A percentile compares a stretch with the other conserved stretches of the same genome.
phyloP scores from a whole-genome alignment of 2,797 vertebrate genomes.

The Cheirogaleus major region DNA sequence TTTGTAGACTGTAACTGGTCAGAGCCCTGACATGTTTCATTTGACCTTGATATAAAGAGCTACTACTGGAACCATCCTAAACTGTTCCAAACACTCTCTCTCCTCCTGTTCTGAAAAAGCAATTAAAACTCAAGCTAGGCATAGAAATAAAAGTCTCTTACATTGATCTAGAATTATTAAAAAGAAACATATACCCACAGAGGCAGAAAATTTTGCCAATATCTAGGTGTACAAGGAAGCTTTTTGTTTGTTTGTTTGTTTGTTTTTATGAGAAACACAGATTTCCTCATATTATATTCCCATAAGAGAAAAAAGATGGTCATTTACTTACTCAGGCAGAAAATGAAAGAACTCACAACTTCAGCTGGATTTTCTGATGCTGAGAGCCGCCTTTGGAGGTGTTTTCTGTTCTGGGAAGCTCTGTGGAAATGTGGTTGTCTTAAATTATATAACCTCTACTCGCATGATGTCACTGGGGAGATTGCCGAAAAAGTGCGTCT shows the following conservation, averaged over 20 bases:
- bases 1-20: too few species aligned
- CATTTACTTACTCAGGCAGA: slow-evolving; percentile 52
- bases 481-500: not conserved
- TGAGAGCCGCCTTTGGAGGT: not conserved
- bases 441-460: not conserved
- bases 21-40: accelerated
- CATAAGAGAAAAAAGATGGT: not conserved
- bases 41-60: not conserved
- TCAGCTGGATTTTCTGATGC: not conserved
- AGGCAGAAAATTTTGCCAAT: not conserved
- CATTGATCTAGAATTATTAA: not conserved
- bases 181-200: not conserved
- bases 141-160: not conserved
- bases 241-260: not conserved
- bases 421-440: not conserved
- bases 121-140: not conserved
- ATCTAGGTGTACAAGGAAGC: not conserved
- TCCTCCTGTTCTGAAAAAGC: not conserved
- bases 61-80: not conserved
- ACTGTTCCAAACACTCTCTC: too few species aligned
- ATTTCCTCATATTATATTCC: not conserved
- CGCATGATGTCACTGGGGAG: slow-evolving; percentile 28
- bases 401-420: not conserved
- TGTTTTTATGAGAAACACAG: not conserved
- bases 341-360: not conserved